These are phyloP conservation scores for Embidobia sp. DNA, from an alignment of 2,888 invertebrate species.

Conservation along the genomic window DNA sequence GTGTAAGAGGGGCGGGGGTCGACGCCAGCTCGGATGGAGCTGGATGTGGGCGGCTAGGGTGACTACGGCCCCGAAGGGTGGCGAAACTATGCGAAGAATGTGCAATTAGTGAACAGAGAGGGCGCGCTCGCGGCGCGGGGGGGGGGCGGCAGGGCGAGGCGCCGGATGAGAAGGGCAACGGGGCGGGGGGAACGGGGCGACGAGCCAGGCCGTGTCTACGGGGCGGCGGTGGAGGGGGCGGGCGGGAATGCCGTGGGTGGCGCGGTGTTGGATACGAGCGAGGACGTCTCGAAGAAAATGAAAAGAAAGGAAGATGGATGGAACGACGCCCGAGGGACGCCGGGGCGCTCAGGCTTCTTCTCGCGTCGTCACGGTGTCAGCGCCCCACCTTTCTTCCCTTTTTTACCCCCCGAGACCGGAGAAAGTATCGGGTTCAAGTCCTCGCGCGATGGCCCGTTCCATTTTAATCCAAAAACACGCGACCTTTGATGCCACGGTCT, in stretches of 20 bases:
- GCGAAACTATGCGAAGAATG: slow-evolving; percentile 98
- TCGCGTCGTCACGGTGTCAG: slow-evolving; percentile 68
- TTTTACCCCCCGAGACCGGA: too few relatives aligned
- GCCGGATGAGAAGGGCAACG: slow-evolving; percentile 31
- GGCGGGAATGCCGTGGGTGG: slow-evolving; percentile 62
- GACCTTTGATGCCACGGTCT: too few relatives aligned
- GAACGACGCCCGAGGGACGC: slow-evolving; percentile 73
- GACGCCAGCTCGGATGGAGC: slow-evolving; percentile 64
- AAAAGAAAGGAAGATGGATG: slow-evolving; percentile 81
- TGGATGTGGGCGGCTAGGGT: slow-evolving; percentile 60
- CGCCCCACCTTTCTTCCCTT: slow-evolving; percentile 35
- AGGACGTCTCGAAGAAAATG: slow-evolving; percentile 74
- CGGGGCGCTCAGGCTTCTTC: slow-evolving; percentile 36
- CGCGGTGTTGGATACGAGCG: slow-evolving; percentile 47
- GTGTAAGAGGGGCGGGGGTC: slow-evolving; percentile 33
- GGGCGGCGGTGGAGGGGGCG: slow-evolving; percentile 65
- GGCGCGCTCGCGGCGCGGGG: slow-evolving; percentile 63
- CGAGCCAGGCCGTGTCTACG: slow-evolving; percentile 31
- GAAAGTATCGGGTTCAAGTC: too few relatives aligned
- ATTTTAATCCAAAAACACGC: too few relatives aligned
- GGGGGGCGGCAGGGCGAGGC: slow-evolving; percentile 30
- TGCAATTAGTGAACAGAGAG: slow-evolving; percentile 93
- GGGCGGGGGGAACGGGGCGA: slow-evolving; percentile 16
- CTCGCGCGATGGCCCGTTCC: slow-evolving; percentile 24
- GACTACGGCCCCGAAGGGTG: slow-evolving; percentile 78